Percentiles rank a stretch among this genome's conserved stretches.
These are phyloP conservation scores for Mamestra configurata DNA, from an alignment of 1,140 invertebrate species.

Conservation along the genomic window DNA sequence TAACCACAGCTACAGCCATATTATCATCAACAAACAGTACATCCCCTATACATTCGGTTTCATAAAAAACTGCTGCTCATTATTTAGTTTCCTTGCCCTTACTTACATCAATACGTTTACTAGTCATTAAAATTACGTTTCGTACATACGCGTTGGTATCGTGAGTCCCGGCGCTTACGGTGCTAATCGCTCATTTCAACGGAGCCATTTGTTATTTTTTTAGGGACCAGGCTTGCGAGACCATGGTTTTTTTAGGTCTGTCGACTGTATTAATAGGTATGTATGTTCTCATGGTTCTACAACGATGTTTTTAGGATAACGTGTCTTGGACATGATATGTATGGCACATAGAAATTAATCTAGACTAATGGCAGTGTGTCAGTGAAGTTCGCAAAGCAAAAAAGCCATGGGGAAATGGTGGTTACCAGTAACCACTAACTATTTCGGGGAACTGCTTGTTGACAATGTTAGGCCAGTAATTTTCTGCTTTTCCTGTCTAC, in stretches of 20 bases:
- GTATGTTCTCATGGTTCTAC: background rate
- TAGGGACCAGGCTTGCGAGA: constrained; percentile 28
- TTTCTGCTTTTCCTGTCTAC: no score
- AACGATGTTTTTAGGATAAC: background rate
- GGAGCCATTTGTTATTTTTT: constrained; percentile 62
- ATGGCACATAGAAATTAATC: background rate
- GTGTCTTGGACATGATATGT: background rate
- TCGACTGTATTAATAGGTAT: background rate
- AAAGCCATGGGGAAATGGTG: no score
- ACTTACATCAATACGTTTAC: constrained; percentile 57
- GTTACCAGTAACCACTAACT: no score
- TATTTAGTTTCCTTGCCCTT: constrained; percentile 5
- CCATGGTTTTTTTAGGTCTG: constrained; percentile 1
- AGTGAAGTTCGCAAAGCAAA: no score
- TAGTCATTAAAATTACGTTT: constrained; percentile 72
- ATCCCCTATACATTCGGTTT: constrained; percentile 4
- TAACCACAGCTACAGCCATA: background rate
- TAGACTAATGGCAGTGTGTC: no score
- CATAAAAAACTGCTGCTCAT: constrained; percentile 26
- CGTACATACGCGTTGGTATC: constrained; percentile 61
- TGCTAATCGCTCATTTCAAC: constrained; percentile 68
- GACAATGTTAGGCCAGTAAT: no score
- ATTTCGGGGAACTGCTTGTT: no score
- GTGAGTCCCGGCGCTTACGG: constrained; percentile 65
- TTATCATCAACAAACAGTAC: background rate